Base-by-base conservation (phyloP, 2,113 vertebrate genomes). In the Meleagris gallopavo region DNA sequence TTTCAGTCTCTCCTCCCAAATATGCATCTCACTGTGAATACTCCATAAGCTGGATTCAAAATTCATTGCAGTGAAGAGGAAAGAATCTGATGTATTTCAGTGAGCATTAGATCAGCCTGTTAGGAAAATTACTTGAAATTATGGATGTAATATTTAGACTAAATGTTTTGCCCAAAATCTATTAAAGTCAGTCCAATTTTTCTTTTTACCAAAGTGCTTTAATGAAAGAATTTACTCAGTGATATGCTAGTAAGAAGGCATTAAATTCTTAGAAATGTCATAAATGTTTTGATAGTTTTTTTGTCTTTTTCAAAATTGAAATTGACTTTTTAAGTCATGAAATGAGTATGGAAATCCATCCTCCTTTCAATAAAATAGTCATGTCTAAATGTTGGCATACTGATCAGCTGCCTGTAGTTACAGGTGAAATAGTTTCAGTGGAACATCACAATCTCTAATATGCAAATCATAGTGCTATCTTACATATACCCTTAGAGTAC, bases 61-160 rank as follows among this genome's bases (percentile, higher is more conserved):
- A 34, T 57, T n/a, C 16, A 17, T 25, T 57, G 13, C 70, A 34
- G 12, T 55, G 32, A 72, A 22, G 13, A 46, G 29, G 43, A 89
- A 91, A 46, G 32, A 82, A 76, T 67, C 17, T 82, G 10, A 13
- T 29, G 5, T 80, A 27, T 21, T 82, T 83, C 38, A 72, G 6
- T 76, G 43, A 79, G 29, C 20, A 60, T 82, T 75, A 57, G 17
- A 61, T 75, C 43, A 85, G 15, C 12, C 9, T 76, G 17, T 77
- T 88, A 61, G 67, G 25, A 88, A 83, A 86, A 80, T 3, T 76
- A 48, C 30, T 90, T 83, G 48, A 83, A 91, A 90, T 77, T 66
- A 61, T 6, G 48, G 22, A 24, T 13, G 2, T 75, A 50, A 29
- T 55, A 18, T 76, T 60, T 73, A 80, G 25, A 18, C 43, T 65